Evolutionary conservation across 2,113 vertebrate genomes (phyloP).

Genomic region (Nanorana parkeri): DNA sequence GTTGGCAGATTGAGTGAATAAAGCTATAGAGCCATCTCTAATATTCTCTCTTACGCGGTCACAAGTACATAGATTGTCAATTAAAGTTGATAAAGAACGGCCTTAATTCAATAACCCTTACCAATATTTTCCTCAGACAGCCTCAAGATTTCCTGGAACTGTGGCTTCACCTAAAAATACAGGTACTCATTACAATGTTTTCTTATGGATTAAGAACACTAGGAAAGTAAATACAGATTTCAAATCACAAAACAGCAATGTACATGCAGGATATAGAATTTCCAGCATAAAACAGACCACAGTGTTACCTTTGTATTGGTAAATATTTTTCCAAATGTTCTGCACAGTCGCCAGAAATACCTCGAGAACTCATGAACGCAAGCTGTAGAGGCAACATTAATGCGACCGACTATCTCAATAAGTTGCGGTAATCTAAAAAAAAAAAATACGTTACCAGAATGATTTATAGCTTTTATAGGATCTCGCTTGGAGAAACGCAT

Average conservation of each 20-base stretch:
- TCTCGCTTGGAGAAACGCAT: too few relatives aligned
- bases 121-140: constrained; percentile 97
- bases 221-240: too few relatives aligned
- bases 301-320: constrained; percentile 95
- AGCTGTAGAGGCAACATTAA: constrained; percentile 93
- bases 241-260: too few relatives aligned
- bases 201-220: too few relatives aligned
- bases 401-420: constrained; percentile 94
- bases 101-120: constrained; percentile 67
- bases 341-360: constrained; percentile 98
- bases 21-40: too few relatives aligned
- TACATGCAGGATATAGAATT: neutral
- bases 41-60: too few relatives aligned
- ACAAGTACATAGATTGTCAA: constrained; percentile 1
- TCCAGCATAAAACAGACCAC: neutral
- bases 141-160: constrained; percentile 97
- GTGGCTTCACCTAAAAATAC: constrained; percentile 89
- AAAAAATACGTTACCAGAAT: too few relatives aligned
- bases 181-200: neutral
- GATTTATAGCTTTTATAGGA: too few relatives aligned
- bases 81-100: constrained; percentile 57
- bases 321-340: constrained; percentile 98
- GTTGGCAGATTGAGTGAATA: too few relatives aligned
- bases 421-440: constrained; percentile 89
- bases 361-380: constrained; percentile 98